These are phyloP conservation scores for Leptinotarsa lineolata DNA, from an alignment of 1,140 invertebrate genomes.

Conservation along the genomic window DNA sequence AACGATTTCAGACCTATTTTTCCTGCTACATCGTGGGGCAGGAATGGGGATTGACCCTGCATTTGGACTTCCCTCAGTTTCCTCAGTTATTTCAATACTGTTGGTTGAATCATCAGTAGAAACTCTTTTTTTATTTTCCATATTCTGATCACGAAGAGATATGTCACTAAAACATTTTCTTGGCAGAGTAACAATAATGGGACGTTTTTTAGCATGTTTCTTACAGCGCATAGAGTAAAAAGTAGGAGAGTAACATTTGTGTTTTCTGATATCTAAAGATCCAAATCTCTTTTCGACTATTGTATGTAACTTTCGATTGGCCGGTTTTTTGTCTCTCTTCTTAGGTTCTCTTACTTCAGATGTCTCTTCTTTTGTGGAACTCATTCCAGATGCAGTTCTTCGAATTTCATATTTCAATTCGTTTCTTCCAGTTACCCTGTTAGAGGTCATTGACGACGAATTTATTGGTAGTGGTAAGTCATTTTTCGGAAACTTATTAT, in stretches of 20 bases:
- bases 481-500: not conserved
- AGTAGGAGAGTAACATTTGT: slow-evolving; percentile 55
- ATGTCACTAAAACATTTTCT: slow-evolving; percentile 40
- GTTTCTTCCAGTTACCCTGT: slow-evolving; percentile 40
- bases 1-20: slow-evolving; percentile 45
- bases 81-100: slow-evolving; percentile 52
- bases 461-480: too few species aligned
- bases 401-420: slow-evolving; percentile 37
- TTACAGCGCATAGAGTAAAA: slow-evolving; percentile 55
- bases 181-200: slow-evolving; percentile 50
- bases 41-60: slow-evolving; percentile 42
- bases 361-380: slow-evolving; percentile 24
- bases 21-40: slow-evolving; percentile 50
- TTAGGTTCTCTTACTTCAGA: slow-evolving; percentile 14
- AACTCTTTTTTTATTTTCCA: not conserved
- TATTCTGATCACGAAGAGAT: not conserved
- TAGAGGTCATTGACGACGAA: not conserved
- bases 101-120: slow-evolving; percentile 43
- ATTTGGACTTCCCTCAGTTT: slow-evolving; percentile 38
- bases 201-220: slow-evolving; percentile 53
- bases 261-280: slow-evolving; percentile 52
- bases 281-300: slow-evolving; percentile 44
- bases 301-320: slow-evolving; percentile 4
- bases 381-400: slow-evolving; percentile 42
- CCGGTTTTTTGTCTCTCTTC: slow-evolving; percentile 15